Evolutionary conservation across 1,140 invertebrate species (phyloP), one percentile per base, ranked within the genome.

Genomic region (Lepidurus apus): DNA sequence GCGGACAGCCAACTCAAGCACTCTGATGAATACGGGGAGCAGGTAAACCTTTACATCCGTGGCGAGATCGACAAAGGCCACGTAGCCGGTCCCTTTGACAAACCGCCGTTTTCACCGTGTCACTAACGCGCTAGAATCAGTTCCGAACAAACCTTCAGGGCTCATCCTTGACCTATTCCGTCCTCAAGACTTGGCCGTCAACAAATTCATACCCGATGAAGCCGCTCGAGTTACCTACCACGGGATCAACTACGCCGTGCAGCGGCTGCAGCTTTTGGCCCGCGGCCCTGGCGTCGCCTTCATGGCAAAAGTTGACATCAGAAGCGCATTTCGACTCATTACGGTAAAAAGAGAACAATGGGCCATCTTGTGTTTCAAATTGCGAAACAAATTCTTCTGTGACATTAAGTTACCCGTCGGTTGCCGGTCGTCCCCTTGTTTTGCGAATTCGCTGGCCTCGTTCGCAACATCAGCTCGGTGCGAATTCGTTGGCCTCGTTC

Each of bases 271-370:
- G 11, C 7, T 8, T 17, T 24, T 42, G 11, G 7, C 7, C 17
- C 24, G 74, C 24, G 42, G 42, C 24, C 7, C 24, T 8, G 13
- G 7, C 44, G 44, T n/a, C n/a, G 74, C 74, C 24, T 74, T 74
- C 42, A 26, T 74, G 74, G 74, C 74, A 24, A 74, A 74, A 42
- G 7, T 74, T 7, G 74, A 74, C 17, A 24, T 74, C 7, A 74
- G 17, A 74, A 24, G 42, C 17, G 74, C 74, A 42, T 74, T 74
- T 42, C 74, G 74, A 7, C 24, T 74, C 74, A 74, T 74, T 74
- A 7, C 74, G 11, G 74, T 74, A 8, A 8, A 7, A 7, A 24
- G 24, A 11, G 17, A 17, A 11, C 24, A 74, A 11, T 74, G 74
- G 74, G 7, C 24, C 42, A 8, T 74, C 7, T 17, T 74, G 74